Base-by-base conservation (phyloP, 1,140 invertebrate genomes). In the Solen grandis region DNA sequence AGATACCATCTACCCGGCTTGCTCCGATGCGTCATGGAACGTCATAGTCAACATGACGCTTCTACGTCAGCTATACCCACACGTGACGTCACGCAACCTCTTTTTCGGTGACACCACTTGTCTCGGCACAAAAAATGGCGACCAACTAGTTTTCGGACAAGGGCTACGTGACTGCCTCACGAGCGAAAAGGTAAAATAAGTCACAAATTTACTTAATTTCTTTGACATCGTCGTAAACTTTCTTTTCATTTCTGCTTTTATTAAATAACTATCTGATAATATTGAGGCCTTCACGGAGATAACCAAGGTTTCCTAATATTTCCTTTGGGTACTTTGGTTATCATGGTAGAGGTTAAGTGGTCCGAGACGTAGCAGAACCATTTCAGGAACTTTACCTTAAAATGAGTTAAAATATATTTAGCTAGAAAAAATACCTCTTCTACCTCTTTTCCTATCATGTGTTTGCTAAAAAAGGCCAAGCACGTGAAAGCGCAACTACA, bases 101-200 rank as follows among this genome's bases (percentile, higher is more conserved):
- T 36, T 35, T n/a, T 60, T 74, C n/a, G 70, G 70, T 25, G 70
- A 74, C 14, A 60, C 19, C 41, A 25, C 70, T 3, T 74, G 70
- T 16, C 16, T 1, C 35, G 70, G 70, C 5, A 46, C 14, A 25
- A 36, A 41, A 27, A 57, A 36, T 4, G 54, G 70, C 5, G 27
- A 38, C 22, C 25, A 60, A 13, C 27, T 74, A 10, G 5, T 60
- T 46, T 74, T 60, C 31, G 33, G 41, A n/a, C 57, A 60, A 36
- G 57, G 70, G 27, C 62, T 74, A 31, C 0, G 29, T 19, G 70
- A 74, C 1, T 74, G 70, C 36, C 27, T 60, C 14, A 74, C 70
- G 4, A 41, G 2, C 5, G 33, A 74, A 60, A 41, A 27, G 36
- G 70, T 74, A 59, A 25, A 4, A 19, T 69, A 1, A 36, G 2